A percentile compares a stretch with the other conserved stretches of the same genome.
These are phyloP conservation scores for Nothocercus nigrocapillus DNA, from an alignment of 2,113 vertebrate species.

Conservation along the genomic window DNA sequence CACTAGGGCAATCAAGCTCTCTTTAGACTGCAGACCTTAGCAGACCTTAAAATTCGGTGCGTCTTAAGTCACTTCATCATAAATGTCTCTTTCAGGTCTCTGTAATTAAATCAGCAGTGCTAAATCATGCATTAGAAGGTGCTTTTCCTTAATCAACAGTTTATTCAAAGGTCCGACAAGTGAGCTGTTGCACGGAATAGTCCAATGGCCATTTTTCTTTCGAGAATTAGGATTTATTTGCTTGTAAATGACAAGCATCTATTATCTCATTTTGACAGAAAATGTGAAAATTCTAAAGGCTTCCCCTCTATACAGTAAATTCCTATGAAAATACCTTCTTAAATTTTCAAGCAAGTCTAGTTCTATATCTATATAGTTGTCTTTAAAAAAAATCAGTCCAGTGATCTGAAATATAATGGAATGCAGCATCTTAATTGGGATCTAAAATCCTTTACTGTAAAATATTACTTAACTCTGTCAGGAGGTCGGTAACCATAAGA, in stretches of 20 bases:
- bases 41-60: neutral
- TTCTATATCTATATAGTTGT: neutral
- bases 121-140: slow-evolving; percentile 23
- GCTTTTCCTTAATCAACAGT: slow-evolving; percentile 46
- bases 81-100: neutral
- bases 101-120: slow-evolving; percentile 37
- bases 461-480: slow-evolving; percentile 14
- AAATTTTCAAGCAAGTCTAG: neutral
- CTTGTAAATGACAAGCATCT: neutral
- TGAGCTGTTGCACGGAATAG: slow-evolving; percentile 22
- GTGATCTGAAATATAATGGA: slow-evolving; percentile 9
- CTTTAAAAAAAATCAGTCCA: slow-evolving; percentile 4
- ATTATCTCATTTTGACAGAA: neutral
- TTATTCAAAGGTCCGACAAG: slow-evolving; percentile 30
- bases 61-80: slow-evolving; percentile 20
- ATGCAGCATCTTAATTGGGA: neutral
- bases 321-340: neutral
- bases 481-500: neutral
- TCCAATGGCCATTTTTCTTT: neutral
- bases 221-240: slow-evolving; percentile 56
- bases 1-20: neutral
- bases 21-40: neutral
- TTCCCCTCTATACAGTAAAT: neutral
- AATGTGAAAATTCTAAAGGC: slow-evolving; percentile 16
- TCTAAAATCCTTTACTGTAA: neutral